Evolutionary conservation across 64 coral and sea anemone species (phyloP).

Genomic region (Stichodactyla helianthus): DNA sequence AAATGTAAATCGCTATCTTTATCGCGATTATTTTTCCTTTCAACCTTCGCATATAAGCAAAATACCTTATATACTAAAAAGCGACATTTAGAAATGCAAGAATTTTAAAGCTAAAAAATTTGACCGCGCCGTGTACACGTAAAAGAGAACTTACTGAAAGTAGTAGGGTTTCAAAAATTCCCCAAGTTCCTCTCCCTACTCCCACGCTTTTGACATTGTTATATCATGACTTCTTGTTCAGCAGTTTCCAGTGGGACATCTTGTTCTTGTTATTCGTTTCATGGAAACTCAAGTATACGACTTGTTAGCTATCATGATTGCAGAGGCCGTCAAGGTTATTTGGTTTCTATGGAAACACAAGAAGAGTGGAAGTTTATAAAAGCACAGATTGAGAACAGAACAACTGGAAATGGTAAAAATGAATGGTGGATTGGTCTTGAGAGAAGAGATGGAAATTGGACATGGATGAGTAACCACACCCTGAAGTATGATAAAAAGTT

Average conservation of each 20-base stretch:
- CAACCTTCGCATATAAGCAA: too few relatives aligned
- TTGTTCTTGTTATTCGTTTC: background rate
- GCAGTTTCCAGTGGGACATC: background rate
- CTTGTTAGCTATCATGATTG: background rate
- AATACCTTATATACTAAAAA: too few relatives aligned
- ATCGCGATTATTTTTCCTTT: too few relatives aligned
- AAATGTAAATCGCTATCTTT: too few relatives aligned
- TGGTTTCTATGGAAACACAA: conserved; percentile 40
- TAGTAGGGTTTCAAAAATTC: background rate
- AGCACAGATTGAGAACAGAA: background rate
- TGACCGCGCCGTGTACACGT: background rate
- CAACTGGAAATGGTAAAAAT: background rate
- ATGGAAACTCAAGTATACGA: background rate
- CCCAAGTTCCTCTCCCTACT: background rate
- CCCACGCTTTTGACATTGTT: background rate
- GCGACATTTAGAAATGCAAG: too few relatives aligned
- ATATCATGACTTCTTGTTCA: background rate
- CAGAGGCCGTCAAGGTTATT: background rate
- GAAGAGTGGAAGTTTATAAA: conserved; percentile 22
- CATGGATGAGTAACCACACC: conserved; percentile 31
- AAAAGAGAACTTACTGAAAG: background rate
- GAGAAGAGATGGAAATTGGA: background rate
- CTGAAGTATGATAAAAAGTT: background rate
- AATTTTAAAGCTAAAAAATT: too few relatives aligned
- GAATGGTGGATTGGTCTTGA: conserved; percentile 59